Evolutionary conservation across 2,888 invertebrate species (phyloP).

Genomic region (Ernsta delagoae): DNA sequence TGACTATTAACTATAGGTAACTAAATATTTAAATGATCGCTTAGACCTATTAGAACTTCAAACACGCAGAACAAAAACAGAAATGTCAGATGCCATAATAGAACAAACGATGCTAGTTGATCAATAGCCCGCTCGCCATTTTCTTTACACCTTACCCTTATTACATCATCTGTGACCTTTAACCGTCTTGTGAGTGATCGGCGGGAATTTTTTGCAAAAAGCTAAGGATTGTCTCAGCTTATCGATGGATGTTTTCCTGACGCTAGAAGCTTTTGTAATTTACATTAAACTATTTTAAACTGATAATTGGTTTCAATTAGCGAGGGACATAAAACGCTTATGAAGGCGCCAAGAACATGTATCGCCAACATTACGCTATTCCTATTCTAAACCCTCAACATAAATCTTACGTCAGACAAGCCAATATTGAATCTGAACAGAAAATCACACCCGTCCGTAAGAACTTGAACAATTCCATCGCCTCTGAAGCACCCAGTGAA

Average conservation of each 20-base stretch:
- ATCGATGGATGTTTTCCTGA: too few relatives aligned
- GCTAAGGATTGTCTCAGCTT: neutral
- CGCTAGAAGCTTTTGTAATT: too few relatives aligned
- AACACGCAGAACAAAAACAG: neutral
- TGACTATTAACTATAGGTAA: too few relatives aligned
- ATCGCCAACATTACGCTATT: too few relatives aligned
- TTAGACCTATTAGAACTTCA: neutral
- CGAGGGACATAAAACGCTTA: too few relatives aligned
- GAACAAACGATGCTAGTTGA: neutral
- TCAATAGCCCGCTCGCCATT: neutral
- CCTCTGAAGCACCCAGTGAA: neutral
- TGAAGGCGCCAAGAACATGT: too few relatives aligned
- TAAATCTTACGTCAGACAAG: neutral
- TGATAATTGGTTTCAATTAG: too few relatives aligned
- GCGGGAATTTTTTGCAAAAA: neutral
- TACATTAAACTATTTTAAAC: too few relatives aligned
- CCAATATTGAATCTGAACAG: neutral
- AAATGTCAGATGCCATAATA: neutral
- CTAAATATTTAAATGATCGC: too few relatives aligned
- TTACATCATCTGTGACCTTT: conserved; percentile 4
- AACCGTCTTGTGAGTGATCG: neutral
- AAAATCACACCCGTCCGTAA: neutral
- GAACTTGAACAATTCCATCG: neutral
- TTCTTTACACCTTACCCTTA: neutral
- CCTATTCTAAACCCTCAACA: too few relatives aligned